Evolutionary conservation across 2,113 vertebrate genomes (phyloP).

Genomic region (Neotragus moschatus): DNA sequence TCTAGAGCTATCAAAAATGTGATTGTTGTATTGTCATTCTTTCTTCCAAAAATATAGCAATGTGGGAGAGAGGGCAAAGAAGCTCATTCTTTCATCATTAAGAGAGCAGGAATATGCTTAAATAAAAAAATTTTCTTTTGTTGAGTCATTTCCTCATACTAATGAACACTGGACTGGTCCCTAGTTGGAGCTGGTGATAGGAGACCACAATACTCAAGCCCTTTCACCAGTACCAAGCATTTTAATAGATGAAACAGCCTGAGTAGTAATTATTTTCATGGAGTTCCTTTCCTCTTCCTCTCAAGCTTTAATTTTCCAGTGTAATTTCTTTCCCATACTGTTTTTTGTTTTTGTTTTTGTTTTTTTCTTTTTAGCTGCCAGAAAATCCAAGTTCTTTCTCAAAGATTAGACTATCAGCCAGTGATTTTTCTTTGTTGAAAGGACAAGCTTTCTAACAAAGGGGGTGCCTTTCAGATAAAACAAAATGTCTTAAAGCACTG

Average conservation of each 20-base stretch:
- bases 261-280: not conserved
- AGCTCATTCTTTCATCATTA: not conserved
- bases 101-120: slow-evolving; percentile 20
- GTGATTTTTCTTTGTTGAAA: slow-evolving; percentile 69
- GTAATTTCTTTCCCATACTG: not conserved
- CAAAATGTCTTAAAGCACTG: not conserved
- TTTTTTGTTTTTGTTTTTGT: slow-evolving; percentile 15
- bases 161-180: not conserved
- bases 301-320: slow-evolving; percentile 11
- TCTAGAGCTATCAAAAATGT: slow-evolving; percentile 19
- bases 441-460: slow-evolving; percentile 68
- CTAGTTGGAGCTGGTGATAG: not conserved
- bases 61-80: not conserved
- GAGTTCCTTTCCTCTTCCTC: slow-evolving; percentile 1
- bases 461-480: slow-evolving; percentile 33
- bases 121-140: slow-evolving; percentile 17
- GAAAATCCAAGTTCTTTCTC: slow-evolving; percentile 61
- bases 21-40: not conserved
- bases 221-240: not conserved
- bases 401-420: slow-evolving; percentile 74
- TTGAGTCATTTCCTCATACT: not conserved
- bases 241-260: not conserved
- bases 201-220: not conserved
- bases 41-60: slow-evolving; percentile 56
- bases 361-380: slow-evolving; percentile 56